These are phyloP conservation scores for Diloba caeruleocephala DNA, from an alignment of 2,888 invertebrate species.

Conservation along the genomic window DNA sequence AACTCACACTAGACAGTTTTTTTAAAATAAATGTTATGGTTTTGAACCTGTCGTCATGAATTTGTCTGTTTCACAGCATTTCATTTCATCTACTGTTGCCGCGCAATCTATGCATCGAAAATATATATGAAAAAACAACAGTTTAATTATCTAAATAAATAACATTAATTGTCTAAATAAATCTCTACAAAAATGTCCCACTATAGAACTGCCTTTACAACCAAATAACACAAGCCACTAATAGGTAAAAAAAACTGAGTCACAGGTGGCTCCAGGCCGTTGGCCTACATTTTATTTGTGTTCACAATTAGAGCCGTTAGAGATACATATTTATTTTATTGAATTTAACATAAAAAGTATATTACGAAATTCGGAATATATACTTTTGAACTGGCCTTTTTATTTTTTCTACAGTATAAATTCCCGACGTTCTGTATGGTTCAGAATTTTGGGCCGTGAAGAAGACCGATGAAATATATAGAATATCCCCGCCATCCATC, in stretches of 20 bases:
- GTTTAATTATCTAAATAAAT: too few relatives aligned
- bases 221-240: conserved; percentile 8
- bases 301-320: conserved; percentile 4
- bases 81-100: too few relatives aligned
- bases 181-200: not conserved
- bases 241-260: conserved; percentile 30
- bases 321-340: conserved; percentile 10
- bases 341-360: conserved; percentile 2
- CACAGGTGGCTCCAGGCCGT: conserved; percentile 35
- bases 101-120: too few relatives aligned
- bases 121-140: too few relatives aligned
- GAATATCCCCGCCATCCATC: too few relatives aligned
- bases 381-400: not conserved
- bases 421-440: too few relatives aligned
- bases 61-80: too few relatives aligned
- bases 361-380: conserved; percentile 5
- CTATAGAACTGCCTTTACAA: conserved; percentile 17
- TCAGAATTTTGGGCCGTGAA: too few relatives aligned
- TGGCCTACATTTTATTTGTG: conserved; percentile 37
- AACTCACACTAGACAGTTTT: too few relatives aligned
- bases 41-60: too few relatives aligned
- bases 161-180: not conserved
- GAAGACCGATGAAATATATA: too few relatives aligned
- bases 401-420: not conserved
- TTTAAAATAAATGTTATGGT: too few relatives aligned